A percentile compares a stretch with the other conserved stretches of the same genome.
Conservation (phyloP, 2,797 vertebrate species). For the Poecilia picta region DNA sequence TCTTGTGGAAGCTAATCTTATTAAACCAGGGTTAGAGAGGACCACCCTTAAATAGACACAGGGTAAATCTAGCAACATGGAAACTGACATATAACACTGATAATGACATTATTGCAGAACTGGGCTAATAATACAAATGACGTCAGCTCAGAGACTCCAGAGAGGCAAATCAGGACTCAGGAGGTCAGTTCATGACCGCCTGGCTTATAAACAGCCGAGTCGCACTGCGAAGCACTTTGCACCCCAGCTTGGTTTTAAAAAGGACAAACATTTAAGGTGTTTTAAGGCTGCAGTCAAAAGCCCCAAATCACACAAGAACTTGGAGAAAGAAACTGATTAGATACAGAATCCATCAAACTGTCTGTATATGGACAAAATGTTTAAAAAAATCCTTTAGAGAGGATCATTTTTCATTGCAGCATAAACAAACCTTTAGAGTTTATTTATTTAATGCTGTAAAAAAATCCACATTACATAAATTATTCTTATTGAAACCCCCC, state of each 20-base stretch:
- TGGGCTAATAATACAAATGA: conserved; percentile 19
- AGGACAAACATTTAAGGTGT: not conserved
- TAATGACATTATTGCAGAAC: conserved; percentile 21
- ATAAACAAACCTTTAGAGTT: not conserved
- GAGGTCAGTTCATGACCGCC: conserved; percentile 1
- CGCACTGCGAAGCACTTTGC: not conserved
- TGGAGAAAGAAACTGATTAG: not conserved
- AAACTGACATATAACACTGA: conserved; percentile 2
- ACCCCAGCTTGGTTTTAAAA: not conserved
- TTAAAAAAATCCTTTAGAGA: not conserved
- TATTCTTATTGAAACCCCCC: not conserved
- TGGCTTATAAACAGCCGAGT: not conserved
- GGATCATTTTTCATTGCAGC: not conserved
- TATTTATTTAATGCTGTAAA: not conserved
- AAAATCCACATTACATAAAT: not conserved
- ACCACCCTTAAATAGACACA: conserved; percentile 58
- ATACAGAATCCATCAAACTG: not conserved
- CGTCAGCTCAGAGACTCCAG: not conserved
- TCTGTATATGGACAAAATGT: not conserved
- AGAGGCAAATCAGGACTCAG: conserved; percentile 19
- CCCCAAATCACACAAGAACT: not conserved
- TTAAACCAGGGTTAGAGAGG: conserved; percentile 46
- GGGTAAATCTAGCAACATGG: conserved; percentile 28
- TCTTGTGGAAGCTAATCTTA: conserved; percentile 58
- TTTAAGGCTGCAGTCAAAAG: not conserved